Evolutionary conservation across 92 coral and sea anemone genomes (phyloP).

Genomic region (Parazoanthus swiftii): DNA sequence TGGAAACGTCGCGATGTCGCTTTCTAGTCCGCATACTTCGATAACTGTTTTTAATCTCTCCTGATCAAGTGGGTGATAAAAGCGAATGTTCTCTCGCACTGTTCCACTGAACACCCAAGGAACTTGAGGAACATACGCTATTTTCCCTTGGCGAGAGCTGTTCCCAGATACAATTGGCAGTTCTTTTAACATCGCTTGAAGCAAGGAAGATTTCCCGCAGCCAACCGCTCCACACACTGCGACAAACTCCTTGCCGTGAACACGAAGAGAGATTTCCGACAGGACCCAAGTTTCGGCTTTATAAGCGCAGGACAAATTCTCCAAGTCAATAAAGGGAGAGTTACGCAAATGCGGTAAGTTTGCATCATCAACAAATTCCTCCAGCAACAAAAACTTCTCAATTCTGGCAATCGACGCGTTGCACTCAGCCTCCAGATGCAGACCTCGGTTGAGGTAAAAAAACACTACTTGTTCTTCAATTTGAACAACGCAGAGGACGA

Average conservation of each 20-base stretch:
- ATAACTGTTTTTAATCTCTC: neutral
- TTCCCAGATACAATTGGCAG: neutral
- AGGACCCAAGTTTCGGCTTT: neutral
- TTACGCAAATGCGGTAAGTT: too few relatives aligned
- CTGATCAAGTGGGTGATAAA: neutral
- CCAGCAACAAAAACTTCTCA: neutral
- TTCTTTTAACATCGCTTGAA: neutral
- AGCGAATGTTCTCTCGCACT: neutral
- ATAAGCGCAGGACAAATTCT: neutral
- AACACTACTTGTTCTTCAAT: neutral
- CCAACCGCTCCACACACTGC: constrained; percentile 19
- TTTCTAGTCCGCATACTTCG: neutral
- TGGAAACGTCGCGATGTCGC: neutral
- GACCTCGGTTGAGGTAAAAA: neutral
- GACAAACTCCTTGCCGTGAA: neutral
- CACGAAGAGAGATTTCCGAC: neutral
- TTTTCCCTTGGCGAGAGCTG: neutral
- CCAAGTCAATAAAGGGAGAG: neutral
- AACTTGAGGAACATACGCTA: constrained; percentile 15
- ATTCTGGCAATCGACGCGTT: neutral
- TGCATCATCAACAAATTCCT: neutral
- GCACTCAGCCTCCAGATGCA: neutral
- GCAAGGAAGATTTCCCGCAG: constrained; percentile 17
- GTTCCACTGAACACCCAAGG: constrained; percentile 15
- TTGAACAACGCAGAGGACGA: constrained; percentile 5